A percentile compares a stretch with the other conserved stretches of the same genome.
Evolutionary conservation across 1,140 invertebrate genomes (phyloP).

Genomic region (Homalodisca vitripennis): DNA sequence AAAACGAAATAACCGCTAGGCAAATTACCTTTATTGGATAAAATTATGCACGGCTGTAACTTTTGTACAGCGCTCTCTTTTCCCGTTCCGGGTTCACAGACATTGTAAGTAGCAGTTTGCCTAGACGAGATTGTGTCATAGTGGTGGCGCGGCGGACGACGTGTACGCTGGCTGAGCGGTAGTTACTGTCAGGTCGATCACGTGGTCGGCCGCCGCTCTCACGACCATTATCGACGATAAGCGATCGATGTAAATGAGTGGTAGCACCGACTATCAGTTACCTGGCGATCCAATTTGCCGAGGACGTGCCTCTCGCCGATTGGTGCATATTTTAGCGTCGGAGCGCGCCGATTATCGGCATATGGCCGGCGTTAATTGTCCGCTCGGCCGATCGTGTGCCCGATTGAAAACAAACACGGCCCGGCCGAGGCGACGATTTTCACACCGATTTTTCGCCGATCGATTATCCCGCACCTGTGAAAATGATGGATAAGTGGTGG

Average conservation of each 20-base stretch:
- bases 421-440: constrained; percentile 13
- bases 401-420: constrained; percentile 10
- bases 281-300: constrained; percentile 1
- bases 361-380: background rate
- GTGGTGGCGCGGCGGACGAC: background rate
- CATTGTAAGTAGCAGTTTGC: too few relatives aligned
- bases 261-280: constrained; percentile 9
- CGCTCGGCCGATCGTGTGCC: background rate
- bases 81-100: too few relatives aligned
- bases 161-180: background rate
- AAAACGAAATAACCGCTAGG: too few relatives aligned
- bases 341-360: background rate
- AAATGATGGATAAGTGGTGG: constrained; percentile 15
- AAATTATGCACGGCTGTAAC: too few relatives aligned
- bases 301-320: background rate
- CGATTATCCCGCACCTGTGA: constrained; percentile 2
- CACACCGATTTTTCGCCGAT: constrained; percentile 9
- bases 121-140: background rate
- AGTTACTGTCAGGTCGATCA: constrained; percentile 2
- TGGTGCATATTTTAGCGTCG: constrained; percentile 4
- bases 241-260: constrained; percentile 17
- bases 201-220: background rate
- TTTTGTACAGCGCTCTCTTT: too few relatives aligned
- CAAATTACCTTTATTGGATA: too few relatives aligned
- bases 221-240: constrained; percentile 17